phyloP scores from a whole-genome alignment of 2,797 vertebrate species.

The Molossus alvarezi region DNA sequence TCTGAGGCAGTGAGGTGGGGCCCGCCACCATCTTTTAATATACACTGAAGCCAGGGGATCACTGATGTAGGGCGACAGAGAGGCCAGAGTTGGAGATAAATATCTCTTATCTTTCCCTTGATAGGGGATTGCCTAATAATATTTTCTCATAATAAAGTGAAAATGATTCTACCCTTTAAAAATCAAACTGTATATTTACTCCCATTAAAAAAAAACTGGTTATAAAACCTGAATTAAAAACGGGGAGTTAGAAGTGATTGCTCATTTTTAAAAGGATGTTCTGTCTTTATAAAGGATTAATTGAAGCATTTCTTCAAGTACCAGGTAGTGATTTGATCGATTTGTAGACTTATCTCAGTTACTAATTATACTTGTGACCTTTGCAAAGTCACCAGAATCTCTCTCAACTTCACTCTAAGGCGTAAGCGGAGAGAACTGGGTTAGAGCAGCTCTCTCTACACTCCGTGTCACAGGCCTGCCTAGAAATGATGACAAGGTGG shows the following conservation, averaged over 20 bases:
- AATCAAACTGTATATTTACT: conserved; percentile 10
- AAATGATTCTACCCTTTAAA: conserved; percentile 65
- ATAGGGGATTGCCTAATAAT: neutral
- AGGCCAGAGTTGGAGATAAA: neutral
- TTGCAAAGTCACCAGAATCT: conserved; percentile 49
- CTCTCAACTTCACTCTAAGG: neutral
- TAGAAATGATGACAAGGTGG: neutral
- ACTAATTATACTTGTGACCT: conserved; percentile 36
- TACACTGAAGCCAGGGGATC: neutral
- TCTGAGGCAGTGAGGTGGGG: neutral
- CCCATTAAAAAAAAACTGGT: conserved; percentile 28
- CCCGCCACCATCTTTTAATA: neutral
- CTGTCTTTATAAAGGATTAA: conserved; percentile 50
- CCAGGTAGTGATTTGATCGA: conserved; percentile 1
- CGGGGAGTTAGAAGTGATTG: neutral
- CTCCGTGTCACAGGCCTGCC: neutral
- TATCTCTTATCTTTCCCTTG: neutral
- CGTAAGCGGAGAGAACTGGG: neutral
- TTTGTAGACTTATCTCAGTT: conserved; percentile 41
- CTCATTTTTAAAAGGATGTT: conserved; percentile 60
- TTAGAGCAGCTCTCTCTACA: neutral
- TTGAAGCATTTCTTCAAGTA: conserved; percentile 53
- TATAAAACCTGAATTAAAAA: conserved; percentile 48
- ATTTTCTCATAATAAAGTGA: neutral
- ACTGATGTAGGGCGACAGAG: neutral